These are phyloP conservation scores for Podarcis lilfordi DNA, from an alignment of 2,797 vertebrate species.

Conservation along the genomic window DNA sequence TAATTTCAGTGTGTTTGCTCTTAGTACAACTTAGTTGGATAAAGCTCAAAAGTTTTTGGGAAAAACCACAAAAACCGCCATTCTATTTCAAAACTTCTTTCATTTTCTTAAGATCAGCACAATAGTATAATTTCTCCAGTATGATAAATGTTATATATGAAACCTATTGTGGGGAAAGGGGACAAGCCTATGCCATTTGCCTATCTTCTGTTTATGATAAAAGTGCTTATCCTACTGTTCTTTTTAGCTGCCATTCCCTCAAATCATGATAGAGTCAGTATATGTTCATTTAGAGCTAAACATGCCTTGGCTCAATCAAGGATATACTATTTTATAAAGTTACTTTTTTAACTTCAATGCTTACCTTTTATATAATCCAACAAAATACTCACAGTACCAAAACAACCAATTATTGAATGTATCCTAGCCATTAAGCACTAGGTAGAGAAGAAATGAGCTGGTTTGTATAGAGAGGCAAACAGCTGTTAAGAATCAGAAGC, in stretches of 20 bases:
- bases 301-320: background rate
- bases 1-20: no score
- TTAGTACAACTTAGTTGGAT: no score
- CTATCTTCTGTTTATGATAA: background rate
- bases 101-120: background rate
- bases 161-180: background rate
- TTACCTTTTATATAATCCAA: constrained; percentile 15
- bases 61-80: background rate
- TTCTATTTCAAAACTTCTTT: background rate
- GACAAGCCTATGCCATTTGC: background rate
- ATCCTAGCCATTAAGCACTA: background rate
- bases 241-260: background rate
- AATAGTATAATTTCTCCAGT: background rate
- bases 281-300: background rate
- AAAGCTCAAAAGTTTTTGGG: background rate
- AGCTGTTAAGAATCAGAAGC: background rate
- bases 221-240: background rate
- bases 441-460: background rate
- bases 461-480: background rate
- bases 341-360: background rate
- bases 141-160: background rate
- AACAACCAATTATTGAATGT: background rate
- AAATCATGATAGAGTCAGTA: background rate
- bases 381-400: background rate
- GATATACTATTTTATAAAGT: background rate